Evolutionary conservation across 1,140 invertebrate genomes (phyloP).

Genomic region (Scaptodrosophila lebanonensis): DNA sequence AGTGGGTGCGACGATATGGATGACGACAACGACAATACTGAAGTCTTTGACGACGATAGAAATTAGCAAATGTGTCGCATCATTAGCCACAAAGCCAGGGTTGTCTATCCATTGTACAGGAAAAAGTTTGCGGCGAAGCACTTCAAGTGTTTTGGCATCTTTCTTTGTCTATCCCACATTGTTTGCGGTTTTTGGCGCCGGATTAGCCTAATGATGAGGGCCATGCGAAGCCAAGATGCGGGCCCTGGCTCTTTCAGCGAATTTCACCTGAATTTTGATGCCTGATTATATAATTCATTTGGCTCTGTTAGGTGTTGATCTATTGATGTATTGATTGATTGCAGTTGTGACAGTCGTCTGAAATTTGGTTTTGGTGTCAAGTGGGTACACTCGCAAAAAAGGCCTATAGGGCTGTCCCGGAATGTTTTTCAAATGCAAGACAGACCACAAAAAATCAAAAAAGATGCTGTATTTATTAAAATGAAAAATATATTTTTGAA

Average conservation of each 20-base stretch:
- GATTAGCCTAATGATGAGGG: slow-evolving; percentile 62
- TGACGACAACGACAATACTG: background rate
- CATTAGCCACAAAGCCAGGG: slow-evolving; percentile 57
- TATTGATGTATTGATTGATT: no score
- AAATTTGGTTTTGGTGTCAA: slow-evolving; percentile 47
- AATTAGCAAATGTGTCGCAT: slow-evolving; percentile 75
- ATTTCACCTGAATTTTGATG: slow-evolving; percentile 48
- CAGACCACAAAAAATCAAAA: no score
- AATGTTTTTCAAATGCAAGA: slow-evolving; percentile 48
- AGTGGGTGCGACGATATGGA: slow-evolving; percentile 35
- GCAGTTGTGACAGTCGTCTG: slow-evolving; percentile 65
- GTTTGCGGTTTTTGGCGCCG: slow-evolving; percentile 65
- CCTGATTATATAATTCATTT: slow-evolving; percentile 47
- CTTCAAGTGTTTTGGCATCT: slow-evolving; percentile 50
- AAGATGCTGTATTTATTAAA: no score
- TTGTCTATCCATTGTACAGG: slow-evolving; percentile 11
- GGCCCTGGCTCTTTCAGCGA: slow-evolving; percentile 29
- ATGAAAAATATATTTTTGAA: no score
- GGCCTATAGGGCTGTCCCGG: no score
- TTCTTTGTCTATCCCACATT: background rate
- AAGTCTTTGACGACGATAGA: slow-evolving; percentile 40
- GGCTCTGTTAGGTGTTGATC: slow-evolving; percentile 48
- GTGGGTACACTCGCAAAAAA: no score
- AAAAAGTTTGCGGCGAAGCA: slow-evolving; percentile 41
- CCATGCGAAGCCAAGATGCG: no score